Evolutionary conservation across 2,113 vertebrate genomes (phyloP), one percentile per base, ranked within the genome.

Genomic region (Peromyscus polionotus): DNA sequence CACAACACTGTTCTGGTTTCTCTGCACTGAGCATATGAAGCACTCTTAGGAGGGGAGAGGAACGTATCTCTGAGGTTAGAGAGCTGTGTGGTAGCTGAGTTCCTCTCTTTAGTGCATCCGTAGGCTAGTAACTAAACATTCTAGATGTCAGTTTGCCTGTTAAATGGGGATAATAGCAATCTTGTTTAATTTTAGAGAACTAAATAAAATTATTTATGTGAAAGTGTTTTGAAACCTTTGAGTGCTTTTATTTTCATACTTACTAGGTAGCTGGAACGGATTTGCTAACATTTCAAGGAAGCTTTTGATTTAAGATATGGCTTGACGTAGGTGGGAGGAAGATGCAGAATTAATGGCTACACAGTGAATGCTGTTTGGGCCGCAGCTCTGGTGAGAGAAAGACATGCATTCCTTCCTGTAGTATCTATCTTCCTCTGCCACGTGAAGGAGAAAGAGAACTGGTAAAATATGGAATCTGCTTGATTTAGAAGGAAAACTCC

Each of bases 151-250:
- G 39, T 79, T 96, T 95, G 39, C 67, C 28, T 94, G 61, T 48
- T 45, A 86, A 91, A 85, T 91, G 59, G 59, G 70, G 84, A 84
- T 51, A 96, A 33, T 94, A 57, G 42, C 9, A 77, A 88, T 20
- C 28, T 93, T 95, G 28, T 77, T 96, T 72, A 94, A 83, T 94
- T 96, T 98, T 96, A 91, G 51, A 95, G 59, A 19, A 67, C 93
- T 94, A 94, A 94, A 94, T 93, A 95, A 85, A 51, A 77, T 95
- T 90, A 76, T 31, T 20, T 95, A 88, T 76, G 33, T 48, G 57
- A 85, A 96, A 94, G 16, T 95, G 88, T 90, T 97, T 97, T 93
- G 42, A 94, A 97, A 93, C 54, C 70, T 4, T 86, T 31, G 95
- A 92, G 48, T 95, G 45, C 39, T 93, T 5, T 87, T 92, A 76